Base-by-base conservation (phyloP, 2,113 vertebrate species). In the Austrofundulus limnaeus region DNA sequence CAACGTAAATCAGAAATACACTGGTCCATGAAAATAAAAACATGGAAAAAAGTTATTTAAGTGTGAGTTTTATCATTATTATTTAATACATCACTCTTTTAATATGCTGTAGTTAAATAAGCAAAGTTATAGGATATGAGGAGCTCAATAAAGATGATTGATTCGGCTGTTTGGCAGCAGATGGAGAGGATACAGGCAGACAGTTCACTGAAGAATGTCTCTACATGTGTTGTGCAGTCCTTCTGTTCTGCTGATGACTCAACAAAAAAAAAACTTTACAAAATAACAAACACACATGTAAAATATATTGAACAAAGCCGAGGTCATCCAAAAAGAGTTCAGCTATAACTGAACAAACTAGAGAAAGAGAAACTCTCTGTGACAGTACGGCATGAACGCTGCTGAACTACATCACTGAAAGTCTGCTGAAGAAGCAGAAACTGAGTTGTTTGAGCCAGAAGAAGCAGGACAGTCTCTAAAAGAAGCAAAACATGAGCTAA, bases 201-300 rank as follows among this genome's bases (percentile, higher is more conserved):
- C 39, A 24, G 24, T 57, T 71, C 51, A 66, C 34, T 63, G 47
- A n/a, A 55, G 60, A 67, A 61, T 50, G 52, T 39, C 28, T 37
- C 28, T 24, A 71, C 78, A 85, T 82, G 79, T 85, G 85, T 63
- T 13, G 16, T 48, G 55, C 83, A 87, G 83, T 66, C 41, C 58
- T 71, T 48, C 25, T 54, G 38, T 12, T 57, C 41, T 37, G 56
- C 61, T 38, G 24, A 46, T 54, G 64, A 52, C 63, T 63, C 71
- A 66, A 62, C 17, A 15, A 39, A 48, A 28, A 60, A 15, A 39
- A 48, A 28, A 60, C 24, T 24, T 68, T 46, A 58, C 69, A 73
- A 73, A 82, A 42, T 58, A 55, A 66, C 34, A 78, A 69, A 80
- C 50, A 57, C 67, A 68, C 46, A 2, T 59, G 57, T 1, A 52